Base-by-base conservation (phyloP, 2,113 vertebrate genomes). In the Rhinopomastus cyanomelas region DNA sequence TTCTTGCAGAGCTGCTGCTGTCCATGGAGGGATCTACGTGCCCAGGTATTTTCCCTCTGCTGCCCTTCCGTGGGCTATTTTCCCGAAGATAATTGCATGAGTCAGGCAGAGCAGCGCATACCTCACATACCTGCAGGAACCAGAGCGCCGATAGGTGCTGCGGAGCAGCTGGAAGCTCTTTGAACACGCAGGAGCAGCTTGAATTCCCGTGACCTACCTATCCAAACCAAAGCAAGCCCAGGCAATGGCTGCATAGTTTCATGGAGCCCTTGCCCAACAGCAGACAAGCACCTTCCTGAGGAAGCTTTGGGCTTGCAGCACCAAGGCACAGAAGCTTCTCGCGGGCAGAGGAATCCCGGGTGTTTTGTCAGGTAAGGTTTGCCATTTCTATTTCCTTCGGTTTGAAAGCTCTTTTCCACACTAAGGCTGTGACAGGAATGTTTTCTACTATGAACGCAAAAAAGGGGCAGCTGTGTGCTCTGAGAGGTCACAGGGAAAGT, bases 171-270 rank as follows among this genome's bases (percentile, higher is more conserved):
- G 59, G 92, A 86, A 94, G 91, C 81, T 95, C 92, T 96, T 95
- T 96, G 94, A 94, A 96, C 92, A 90, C 80, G 81, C 64, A 71
- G 76, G 93, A 95, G 86, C 77, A 66, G 85, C 90, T n/a, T 46
- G 84, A 95, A 97, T 97, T 97, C 94, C 97, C 93, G 85, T 53
- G 71, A 88, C 91, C 96, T 96, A 96, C 95, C 94, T 95, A 87
- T 94, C 76, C 92, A 95, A 93, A 92, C 87, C 92, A 74, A 95
- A 97, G 96, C 98, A 86, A 98, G 98, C 96, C 97, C 94, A 95
- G 97, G 95, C 98, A 98, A 96, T 68, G 80, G 94, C 94, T 92
- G 71, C 95, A 97, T 98, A 97, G 95, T 97, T 98, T 92, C 21
- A 74, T 68, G 79, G 82, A 96, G 89, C 95, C 95, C 78, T 95